A percentile compares a stretch with the other conserved stretches of the same genome.
phyloP scores from a whole-genome alignment of 2,888 invertebrate genomes.

The Ceramica pisi region DNA sequence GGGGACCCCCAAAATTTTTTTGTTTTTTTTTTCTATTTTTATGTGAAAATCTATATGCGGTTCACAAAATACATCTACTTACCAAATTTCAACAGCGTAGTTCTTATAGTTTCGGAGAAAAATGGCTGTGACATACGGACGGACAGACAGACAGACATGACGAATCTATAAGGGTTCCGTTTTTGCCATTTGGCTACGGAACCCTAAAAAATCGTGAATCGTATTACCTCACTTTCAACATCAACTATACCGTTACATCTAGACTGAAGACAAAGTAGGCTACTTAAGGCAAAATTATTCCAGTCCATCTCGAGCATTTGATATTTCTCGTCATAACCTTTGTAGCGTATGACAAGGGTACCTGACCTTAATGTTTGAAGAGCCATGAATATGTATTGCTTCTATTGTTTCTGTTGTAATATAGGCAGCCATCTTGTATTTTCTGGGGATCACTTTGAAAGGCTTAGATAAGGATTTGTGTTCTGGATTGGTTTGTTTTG shows the following conservation, averaged over 20 bases:
- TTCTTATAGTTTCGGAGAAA: too few species aligned
- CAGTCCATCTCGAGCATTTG: constrained; percentile 31
- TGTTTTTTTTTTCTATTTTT: too few species aligned
- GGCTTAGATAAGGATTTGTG: constrained; percentile 27
- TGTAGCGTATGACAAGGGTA: constrained; percentile 62
- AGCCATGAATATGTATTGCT: constrained; percentile 60
- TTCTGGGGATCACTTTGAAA: constrained; percentile 34
- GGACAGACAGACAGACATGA: too few species aligned
- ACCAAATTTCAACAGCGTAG: too few species aligned
- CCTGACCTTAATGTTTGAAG: constrained; percentile 45
- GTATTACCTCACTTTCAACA: too few species aligned
- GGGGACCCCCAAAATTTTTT: too few species aligned
- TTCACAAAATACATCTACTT: too few species aligned
- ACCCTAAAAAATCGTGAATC: too few species aligned
- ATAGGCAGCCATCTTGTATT: constrained; percentile 46
- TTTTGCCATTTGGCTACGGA: too few species aligned
- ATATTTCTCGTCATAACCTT: constrained; percentile 55
- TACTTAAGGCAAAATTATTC: constrained; percentile 44
- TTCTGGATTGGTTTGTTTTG: background rate
- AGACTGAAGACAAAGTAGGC: constrained; percentile 21
- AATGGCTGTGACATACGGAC: too few species aligned
- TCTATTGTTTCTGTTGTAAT: constrained; percentile 50
- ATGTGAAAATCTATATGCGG: too few species aligned
- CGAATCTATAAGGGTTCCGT: too few species aligned
- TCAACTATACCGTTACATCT: background rate